Evolutionary conservation across 2,888 invertebrate species (phyloP), one percentile per base, ranked within the genome.

Genomic region (Macrophya annulata): DNA sequence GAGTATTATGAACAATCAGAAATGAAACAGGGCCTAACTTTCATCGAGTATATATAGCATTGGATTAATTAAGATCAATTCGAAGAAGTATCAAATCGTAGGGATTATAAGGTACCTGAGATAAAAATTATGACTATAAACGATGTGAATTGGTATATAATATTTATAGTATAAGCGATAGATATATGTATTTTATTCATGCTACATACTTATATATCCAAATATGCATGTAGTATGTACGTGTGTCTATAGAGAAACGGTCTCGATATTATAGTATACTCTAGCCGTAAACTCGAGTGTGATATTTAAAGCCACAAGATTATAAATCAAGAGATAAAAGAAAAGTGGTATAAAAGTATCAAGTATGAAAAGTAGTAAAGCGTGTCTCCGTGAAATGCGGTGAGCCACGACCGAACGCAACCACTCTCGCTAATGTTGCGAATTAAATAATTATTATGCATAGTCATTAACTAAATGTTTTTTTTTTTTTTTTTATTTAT

Each of bases 321-420:
- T 25, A 62, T 62, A 62, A 62, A 62, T 62, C 8, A 72, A 9
- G 71, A 72, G 10, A 72, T 21, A 43, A 72, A 72, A 72, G 9
- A 43, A 43, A 37, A 62, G 62, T 25, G 25, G 55, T 25, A 21
- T 25, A 48, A 21, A 21, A n/a, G n/a, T n/a, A n/a, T n/a, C n/a
- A n/a, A n/a, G n/a, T n/a, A n/a, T n/a, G n/a, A n/a, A 40, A 31
- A 72, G 43, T 72, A 37, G 71, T 72, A 72, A 72, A 72, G n/a
- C 71, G 71, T 72, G 71, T 72, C n/a, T n/a, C 71, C 17, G 31
- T 3, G 43, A 72, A 72, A n/a, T 72, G n/a, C 71, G 71, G 43
- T 17, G 9, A 43, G n/a, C 71, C 17, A 17, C n/a, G 40, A 40
- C 9, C 12, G 10, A 62, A 25, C 21, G 40, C 40, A 17, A 72